Evolutionary conservation across 1,140 invertebrate genomes (phyloP).

Genomic region (Theocolax elegans): DNA sequence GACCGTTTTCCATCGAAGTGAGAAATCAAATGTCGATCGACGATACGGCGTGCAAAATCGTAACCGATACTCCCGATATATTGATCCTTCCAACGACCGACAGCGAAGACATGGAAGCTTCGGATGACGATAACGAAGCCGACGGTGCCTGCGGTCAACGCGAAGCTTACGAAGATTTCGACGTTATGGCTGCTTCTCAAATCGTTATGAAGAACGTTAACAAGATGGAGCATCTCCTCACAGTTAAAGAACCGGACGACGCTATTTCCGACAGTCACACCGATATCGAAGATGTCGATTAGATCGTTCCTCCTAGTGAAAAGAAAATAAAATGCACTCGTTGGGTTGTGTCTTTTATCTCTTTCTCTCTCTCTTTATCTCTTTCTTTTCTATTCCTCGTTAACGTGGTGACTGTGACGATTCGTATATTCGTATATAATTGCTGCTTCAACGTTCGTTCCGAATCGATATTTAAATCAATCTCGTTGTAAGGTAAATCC

Average conservation of each 20-base stretch:
- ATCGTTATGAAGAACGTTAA: constrained; percentile 60
- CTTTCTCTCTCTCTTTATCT: not conserved
- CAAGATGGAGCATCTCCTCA: constrained; percentile 56
- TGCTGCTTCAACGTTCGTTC: no score
- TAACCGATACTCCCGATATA: constrained; percentile 45
- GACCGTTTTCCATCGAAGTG: constrained; percentile 63
- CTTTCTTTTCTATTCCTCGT: not conserved
- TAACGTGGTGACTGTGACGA: no score
- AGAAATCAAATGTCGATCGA: constrained; percentile 60
- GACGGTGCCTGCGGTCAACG: constrained; percentile 51
- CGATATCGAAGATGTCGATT: constrained; percentile 63
- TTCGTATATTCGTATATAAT: no score
- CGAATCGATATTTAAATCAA: no score
- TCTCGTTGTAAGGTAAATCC: no score
- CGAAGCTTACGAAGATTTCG: constrained; percentile 49
- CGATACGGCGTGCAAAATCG: constrained; percentile 15
- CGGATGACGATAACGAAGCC: constrained; percentile 54
- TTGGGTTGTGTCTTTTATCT: not conserved
- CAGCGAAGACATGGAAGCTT: constrained; percentile 61
- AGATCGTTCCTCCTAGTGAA: no score
- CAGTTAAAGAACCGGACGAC: constrained; percentile 43
- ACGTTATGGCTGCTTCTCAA: constrained; percentile 56
- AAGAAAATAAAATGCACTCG: no score
- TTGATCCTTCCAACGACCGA: constrained; percentile 56
- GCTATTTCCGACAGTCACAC: constrained; percentile 58